phyloP scores from a whole-genome alignment of 1,140 invertebrate genomes.

The Drosophila triauraria region DNA sequence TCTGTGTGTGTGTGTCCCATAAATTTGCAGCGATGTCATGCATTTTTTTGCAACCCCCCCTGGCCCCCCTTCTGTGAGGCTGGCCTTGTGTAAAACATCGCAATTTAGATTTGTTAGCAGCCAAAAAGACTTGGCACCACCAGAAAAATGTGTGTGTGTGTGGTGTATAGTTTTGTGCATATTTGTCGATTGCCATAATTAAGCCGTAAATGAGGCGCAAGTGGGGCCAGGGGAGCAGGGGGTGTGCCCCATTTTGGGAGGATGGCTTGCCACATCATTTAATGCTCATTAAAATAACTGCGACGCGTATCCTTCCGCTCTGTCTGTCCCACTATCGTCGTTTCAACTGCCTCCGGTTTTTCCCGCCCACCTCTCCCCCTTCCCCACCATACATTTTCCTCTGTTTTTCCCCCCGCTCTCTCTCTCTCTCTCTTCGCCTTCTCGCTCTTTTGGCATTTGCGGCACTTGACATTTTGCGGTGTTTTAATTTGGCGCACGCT shows the following conservation, averaged over 20 bases:
- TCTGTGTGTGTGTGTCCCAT: conserved; percentile 43
- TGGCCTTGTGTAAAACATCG: conserved; percentile 56
- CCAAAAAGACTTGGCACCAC: background rate
- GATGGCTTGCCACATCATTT: conserved; percentile 77
- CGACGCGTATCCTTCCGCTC: conserved; percentile 61
- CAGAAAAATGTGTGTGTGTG: conserved; percentile 49
- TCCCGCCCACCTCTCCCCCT: no score
- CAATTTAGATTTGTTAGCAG: conserved; percentile 55
- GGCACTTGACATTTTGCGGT: conserved; percentile 79
- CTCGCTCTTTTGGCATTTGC: conserved; percentile 48
- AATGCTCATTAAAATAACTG: conserved; percentile 82
- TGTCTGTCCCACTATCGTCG: conserved; percentile 39
- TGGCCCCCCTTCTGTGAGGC: background rate
- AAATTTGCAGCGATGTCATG: conserved; percentile 75
- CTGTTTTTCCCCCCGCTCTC: background rate
- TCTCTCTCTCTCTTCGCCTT: background rate
- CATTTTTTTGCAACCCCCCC: conserved; percentile 44
- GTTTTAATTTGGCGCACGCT: conserved; percentile 79
- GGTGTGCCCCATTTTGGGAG: background rate
- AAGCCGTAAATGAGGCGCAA: conserved; percentile 73
- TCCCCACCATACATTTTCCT: background rate
- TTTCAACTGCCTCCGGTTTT: conserved; percentile 1
- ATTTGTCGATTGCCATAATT: conserved; percentile 79
- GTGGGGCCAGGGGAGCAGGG: background rate
- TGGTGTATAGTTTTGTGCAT: conserved; percentile 72